These are phyloP conservation scores for Uloborus plumipes DNA, from an alignment of 2,888 invertebrate genomes.

Conservation along the genomic window DNA sequence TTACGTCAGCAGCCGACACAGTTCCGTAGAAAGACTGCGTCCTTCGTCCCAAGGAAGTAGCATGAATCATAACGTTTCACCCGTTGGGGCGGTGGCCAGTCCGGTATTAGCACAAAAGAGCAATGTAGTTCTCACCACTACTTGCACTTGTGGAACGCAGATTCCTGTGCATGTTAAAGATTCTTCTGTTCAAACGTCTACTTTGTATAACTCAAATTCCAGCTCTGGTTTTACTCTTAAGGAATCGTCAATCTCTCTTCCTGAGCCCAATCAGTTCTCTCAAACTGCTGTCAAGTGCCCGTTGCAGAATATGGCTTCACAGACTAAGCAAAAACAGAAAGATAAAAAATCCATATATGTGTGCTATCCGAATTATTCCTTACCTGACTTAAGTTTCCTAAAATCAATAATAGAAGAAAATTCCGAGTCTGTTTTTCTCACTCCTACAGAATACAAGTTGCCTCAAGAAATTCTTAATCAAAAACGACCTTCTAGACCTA, in stretches of 20 bases:
- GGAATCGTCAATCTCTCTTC: slow-evolving; percentile 39
- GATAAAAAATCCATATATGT: slow-evolving; percentile 81
- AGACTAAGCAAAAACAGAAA: slow-evolving; percentile 27
- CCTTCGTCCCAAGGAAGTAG: slow-evolving; percentile 31
- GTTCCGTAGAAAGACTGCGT: slow-evolving; percentile 53
- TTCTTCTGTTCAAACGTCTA: slow-evolving; percentile 68
- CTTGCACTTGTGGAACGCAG: slow-evolving; percentile 67
- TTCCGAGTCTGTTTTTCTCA: slow-evolving; percentile 63
- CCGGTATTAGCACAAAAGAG: slow-evolving; percentile 26
- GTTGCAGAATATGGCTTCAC: slow-evolving; percentile 24
- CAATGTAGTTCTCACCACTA: slow-evolving; percentile 64
- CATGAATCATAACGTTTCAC: slow-evolving; percentile 21
- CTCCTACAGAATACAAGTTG: slow-evolving; percentile 65
- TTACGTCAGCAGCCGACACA: slow-evolving; percentile 64
- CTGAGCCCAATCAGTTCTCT: slow-evolving; percentile 44
- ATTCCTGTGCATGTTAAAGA: slow-evolving; percentile 68
- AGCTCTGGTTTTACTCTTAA: slow-evolving; percentile 58
- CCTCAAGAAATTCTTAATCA: slow-evolving; percentile 52
- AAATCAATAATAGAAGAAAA: slow-evolving; percentile 70
- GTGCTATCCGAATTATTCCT: slow-evolving; percentile 89
- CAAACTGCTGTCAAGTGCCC: slow-evolving; percentile 33
- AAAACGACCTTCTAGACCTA: slow-evolving; percentile 73
- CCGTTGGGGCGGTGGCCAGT: slow-evolving; percentile 4
- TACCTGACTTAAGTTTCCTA: slow-evolving; percentile 90
- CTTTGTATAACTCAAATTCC: slow-evolving; percentile 34